These are phyloP conservation scores for Lepisosteus osseus DNA, from an alignment of 2,113 vertebrate species.

Conservation along the genomic window DNA sequence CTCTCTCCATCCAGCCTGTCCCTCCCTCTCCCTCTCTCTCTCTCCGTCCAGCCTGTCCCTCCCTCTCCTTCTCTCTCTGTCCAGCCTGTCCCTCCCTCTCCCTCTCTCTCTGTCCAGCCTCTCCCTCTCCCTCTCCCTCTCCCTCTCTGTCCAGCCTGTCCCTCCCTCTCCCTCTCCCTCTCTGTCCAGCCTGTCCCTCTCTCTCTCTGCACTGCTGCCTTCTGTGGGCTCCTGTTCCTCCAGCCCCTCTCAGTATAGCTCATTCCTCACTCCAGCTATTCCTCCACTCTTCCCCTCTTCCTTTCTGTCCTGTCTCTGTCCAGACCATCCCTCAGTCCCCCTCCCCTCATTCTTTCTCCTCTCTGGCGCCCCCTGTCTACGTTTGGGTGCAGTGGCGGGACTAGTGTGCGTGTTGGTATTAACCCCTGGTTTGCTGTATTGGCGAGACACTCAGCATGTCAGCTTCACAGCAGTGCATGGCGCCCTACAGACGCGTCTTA, in stretches of 20 bases:
- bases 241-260: slow-evolving; percentile 5
- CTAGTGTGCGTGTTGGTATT: slow-evolving; percentile 38
- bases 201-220: neutral
- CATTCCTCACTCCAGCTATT: slow-evolving; percentile 40
- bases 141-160: slow-evolving; percentile 32
- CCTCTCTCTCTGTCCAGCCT: slow-evolving; percentile 1
- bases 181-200: neutral
- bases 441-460: slow-evolving; percentile 26
- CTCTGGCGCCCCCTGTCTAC: slow-evolving; percentile 46
- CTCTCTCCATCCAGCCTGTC: slow-evolving; percentile 51
- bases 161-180: neutral
- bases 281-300: slow-evolving; percentile 44
- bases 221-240: slow-evolving; percentile 1
- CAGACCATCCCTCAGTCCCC: slow-evolving; percentile 26
- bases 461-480: slow-evolving; percentile 33
- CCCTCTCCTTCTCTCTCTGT: slow-evolving; percentile 40
- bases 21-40: slow-evolving; percentile 46
- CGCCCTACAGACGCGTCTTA: slow-evolving; percentile 4
- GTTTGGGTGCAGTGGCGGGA: slow-evolving; percentile 19
- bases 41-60: slow-evolving; percentile 28
- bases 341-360: slow-evolving; percentile 49
- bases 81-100: slow-evolving; percentile 46
- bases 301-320: slow-evolving; percentile 45
- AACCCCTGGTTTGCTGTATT: slow-evolving; percentile 53
- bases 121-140: slow-evolving; percentile 28